Evolutionary conservation across 2,888 invertebrate genomes (phyloP).

Genomic region (Adelphocoris suturalis): DNA sequence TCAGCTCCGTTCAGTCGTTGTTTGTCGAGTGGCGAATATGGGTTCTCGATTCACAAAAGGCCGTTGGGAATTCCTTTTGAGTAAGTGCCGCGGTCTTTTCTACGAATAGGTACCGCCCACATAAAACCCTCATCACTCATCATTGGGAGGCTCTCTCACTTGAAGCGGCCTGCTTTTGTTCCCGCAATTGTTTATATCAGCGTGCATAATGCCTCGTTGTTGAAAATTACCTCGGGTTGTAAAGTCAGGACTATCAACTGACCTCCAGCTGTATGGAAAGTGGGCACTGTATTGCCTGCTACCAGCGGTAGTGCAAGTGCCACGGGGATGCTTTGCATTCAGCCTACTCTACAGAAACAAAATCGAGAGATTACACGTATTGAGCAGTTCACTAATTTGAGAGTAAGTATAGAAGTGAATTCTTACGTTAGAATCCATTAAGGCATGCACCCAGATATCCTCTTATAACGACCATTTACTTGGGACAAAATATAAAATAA

Average conservation of each 20-base stretch:
- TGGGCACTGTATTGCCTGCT: neutral
- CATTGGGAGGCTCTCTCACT: neutral
- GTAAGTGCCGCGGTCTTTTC: too few species aligned
- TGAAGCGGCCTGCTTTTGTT: neutral
- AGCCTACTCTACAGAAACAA: neutral
- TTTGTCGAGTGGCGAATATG: too few species aligned
- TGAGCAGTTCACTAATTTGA: too few species aligned
- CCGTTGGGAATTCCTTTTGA: too few species aligned
- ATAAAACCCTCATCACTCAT: slow-evolving; percentile 9
- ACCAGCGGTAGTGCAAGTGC: neutral
- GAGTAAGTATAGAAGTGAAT: too few species aligned
- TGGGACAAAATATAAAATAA: too few species aligned
- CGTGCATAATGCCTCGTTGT: neutral
- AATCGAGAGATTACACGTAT: too few species aligned
- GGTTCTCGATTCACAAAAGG: too few species aligned
- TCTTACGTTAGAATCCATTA: too few species aligned
- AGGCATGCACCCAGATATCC: neutral
- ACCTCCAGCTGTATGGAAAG: neutral
- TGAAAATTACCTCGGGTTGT: neutral
- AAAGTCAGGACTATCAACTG: neutral
- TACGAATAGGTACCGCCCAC: neutral
- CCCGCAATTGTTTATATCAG: neutral
- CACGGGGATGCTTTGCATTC: too few species aligned
- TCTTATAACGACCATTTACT: neutral
- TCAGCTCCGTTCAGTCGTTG: too few species aligned